A percentile compares a stretch with the other conserved stretches of the same genome.
Evolutionary conservation across 1,140 invertebrate species (phyloP).

Genomic region (Wasmannia auropunctata): DNA sequence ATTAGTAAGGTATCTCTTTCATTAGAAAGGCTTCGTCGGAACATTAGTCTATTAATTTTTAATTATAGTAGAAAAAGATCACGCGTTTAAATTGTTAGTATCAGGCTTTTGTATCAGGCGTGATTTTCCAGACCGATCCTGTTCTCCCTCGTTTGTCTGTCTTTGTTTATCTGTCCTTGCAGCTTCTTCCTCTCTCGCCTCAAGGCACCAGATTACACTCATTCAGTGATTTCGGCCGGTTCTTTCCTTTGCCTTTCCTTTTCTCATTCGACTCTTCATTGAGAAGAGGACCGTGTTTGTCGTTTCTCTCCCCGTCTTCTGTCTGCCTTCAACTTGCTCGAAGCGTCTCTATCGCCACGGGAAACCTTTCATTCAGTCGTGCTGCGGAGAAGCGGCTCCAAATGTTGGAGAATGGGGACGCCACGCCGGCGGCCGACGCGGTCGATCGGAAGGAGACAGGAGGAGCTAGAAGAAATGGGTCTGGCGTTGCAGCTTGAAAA

Average conservation of each 20-base stretch:
- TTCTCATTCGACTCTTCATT: constrained; percentile 61
- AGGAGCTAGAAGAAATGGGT: constrained; percentile 15
- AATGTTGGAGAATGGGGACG: neutral
- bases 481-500: constrained; percentile 66
- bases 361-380: constrained; percentile 68
- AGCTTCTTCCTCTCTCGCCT: constrained; percentile 45
- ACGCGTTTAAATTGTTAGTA: neutral
- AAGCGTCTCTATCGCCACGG: constrained; percentile 57
- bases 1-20: neutral
- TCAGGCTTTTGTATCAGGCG: neutral
- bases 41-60: neutral
- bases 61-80: neutral
- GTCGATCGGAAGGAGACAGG: neutral
- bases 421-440: neutral
- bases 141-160: constrained; percentile 26
- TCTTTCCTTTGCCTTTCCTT: constrained; percentile 50
- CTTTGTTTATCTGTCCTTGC: neutral
- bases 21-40: neutral
- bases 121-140: neutral
- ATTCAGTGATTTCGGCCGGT: constrained; percentile 76
- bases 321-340: constrained; percentile 30
- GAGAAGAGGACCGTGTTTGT: constrained; percentile 46
- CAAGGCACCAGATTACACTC: constrained; percentile 76
- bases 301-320: constrained; percentile 45
- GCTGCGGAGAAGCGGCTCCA: neutral